A percentile compares a stretch with the other conserved stretches of the same genome.
These are phyloP conservation scores for Danio tinwini DNA, from an alignment of 2,797 vertebrate species.

Conservation along the genomic window DNA sequence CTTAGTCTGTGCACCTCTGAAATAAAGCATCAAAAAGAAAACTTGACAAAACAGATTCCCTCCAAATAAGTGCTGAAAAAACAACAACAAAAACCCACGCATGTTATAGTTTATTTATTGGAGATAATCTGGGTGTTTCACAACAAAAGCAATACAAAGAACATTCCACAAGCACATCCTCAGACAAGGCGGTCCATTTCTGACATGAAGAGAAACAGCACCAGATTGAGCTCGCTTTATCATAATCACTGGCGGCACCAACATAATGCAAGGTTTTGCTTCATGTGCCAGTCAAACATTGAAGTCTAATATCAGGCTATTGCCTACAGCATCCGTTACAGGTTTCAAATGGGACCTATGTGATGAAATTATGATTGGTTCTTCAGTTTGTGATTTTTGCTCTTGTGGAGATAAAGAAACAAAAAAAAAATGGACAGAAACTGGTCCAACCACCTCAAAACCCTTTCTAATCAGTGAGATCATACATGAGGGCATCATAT, in stretches of 20 bases:
- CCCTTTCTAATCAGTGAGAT: slow-evolving; percentile 44
- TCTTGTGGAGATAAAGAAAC: slow-evolving; percentile 11
- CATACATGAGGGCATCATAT: slow-evolving; percentile 27
- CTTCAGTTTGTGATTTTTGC: slow-evolving; percentile 18
- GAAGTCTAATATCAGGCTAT: slow-evolving; percentile 28
- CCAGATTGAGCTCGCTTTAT: slow-evolving; percentile 15
- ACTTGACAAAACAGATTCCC: neutral
- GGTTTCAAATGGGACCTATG: slow-evolving; percentile 1
- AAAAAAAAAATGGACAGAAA: slow-evolving; percentile 25
- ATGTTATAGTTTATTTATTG: slow-evolving; percentile 59
- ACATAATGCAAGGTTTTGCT: neutral
- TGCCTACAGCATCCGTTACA: slow-evolving; percentile 4
- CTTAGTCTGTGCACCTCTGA: too few relatives aligned
- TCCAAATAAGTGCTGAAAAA: neutral
- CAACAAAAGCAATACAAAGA: slow-evolving; percentile 57
- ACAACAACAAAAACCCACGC: neutral
- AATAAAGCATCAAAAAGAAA: neutral
- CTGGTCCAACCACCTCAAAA: slow-evolving; percentile 31
- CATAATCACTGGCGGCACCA: slow-evolving; percentile 18
- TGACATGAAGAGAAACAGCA: slow-evolving; percentile 36
- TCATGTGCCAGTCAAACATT: neutral
- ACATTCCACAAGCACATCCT: slow-evolving; percentile 56
- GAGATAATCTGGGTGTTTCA: slow-evolving; percentile 52
- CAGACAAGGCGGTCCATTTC: slow-evolving; percentile 16
- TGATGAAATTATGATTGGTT: neutral